Conservation (phyloP, 2,888 invertebrate species). For the Amaurobius ferox region DNA sequence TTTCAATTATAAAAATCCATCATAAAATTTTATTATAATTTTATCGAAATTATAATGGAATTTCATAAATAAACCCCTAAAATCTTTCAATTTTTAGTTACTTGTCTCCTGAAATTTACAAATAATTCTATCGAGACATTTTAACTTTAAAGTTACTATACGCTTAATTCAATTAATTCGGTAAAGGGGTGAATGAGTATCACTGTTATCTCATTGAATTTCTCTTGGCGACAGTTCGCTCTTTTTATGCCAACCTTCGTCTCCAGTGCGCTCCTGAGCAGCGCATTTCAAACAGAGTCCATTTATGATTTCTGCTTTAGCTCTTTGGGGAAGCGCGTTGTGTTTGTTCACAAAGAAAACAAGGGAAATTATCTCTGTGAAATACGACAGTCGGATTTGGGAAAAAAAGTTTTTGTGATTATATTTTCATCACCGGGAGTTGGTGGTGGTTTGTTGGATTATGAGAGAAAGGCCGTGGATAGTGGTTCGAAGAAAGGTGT, state of each 20-base stretch:
- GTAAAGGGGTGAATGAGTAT: too few species aligned
- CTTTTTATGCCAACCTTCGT: neutral
- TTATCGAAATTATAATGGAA: too few species aligned
- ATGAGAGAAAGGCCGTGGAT: conserved; percentile 60
- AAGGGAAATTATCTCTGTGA: conserved; percentile 7
- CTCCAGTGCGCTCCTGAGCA: neutral
- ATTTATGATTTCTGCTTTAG: conserved; percentile 11
- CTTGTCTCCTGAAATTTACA: too few species aligned
- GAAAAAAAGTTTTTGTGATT: neutral
- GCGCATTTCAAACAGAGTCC: neutral
- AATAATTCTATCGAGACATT: too few species aligned
- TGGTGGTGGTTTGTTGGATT: neutral
- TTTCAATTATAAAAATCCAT: too few species aligned
- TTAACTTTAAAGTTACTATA: too few species aligned
- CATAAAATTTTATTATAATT: too few species aligned
- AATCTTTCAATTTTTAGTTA: too few species aligned
- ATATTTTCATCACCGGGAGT: neutral
- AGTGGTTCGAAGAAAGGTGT: conserved; percentile 27
- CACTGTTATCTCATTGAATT: too few species aligned
- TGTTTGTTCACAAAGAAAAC: neutral
- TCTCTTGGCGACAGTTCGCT: neutral
- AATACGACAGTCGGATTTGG: neutral
- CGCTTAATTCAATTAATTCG: too few species aligned
- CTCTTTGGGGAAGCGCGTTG: neutral
- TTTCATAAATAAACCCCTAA: too few species aligned